Percentiles rank a stretch among this genome's conserved stretches.
Conservation (phyloP, 2,888 invertebrate species). For the Agelastica alni region DNA sequence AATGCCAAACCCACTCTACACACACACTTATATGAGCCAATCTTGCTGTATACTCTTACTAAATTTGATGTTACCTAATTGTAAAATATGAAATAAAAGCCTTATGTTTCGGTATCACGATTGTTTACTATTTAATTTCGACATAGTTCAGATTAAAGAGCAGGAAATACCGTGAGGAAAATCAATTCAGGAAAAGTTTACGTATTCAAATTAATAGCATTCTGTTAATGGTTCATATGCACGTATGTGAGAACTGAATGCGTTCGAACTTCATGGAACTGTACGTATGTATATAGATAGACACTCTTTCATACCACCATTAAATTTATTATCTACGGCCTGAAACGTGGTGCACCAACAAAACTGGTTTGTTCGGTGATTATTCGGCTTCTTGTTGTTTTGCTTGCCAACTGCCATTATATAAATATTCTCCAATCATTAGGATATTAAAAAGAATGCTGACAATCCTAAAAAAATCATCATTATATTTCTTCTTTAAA, state of each 20-base stretch:
- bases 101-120: no score
- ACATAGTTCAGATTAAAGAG: no score
- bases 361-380: neutral
- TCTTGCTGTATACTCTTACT: no score
- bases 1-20: no score
- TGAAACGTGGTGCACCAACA: neutral
- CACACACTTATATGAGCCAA: no score
- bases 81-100: no score
- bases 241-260: conserved; percentile 27
- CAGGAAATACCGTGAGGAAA: conserved; percentile 27
- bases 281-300: neutral
- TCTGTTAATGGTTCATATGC: conserved; percentile 27
- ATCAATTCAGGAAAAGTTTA: conserved; percentile 30
- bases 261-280: neutral
- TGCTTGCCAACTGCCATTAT: conserved; percentile 1
- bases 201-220: conserved; percentile 32
- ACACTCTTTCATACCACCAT: conserved; percentile 15
- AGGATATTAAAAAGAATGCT: conserved; percentile 2
- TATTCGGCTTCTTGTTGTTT: conserved; percentile 2
- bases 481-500: conserved; percentile 4
- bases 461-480: neutral
- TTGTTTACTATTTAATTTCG: no score
- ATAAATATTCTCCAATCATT: conserved; percentile 3
- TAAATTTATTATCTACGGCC: neutral
- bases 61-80: no score